These are phyloP conservation scores for Spilogale gracilis DNA, from an alignment of 2,113 vertebrate genomes.

Conservation along the genomic window DNA sequence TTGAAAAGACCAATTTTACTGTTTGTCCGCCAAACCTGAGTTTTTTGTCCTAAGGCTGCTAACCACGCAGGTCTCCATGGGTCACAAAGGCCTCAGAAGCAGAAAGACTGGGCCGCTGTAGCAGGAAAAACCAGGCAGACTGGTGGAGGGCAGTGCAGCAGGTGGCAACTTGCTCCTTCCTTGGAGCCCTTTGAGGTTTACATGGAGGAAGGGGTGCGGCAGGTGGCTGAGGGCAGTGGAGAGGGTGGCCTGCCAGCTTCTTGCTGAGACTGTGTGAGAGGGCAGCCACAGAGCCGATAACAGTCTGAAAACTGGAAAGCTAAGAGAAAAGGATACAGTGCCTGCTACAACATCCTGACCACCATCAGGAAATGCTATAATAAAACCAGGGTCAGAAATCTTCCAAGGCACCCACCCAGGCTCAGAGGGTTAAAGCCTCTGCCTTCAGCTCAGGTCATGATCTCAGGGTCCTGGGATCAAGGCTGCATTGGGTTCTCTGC, in stretches of 20 bases:
- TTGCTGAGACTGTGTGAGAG: conserved; percentile 45
- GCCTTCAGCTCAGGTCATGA: too few relatives aligned
- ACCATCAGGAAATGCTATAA: background rate
- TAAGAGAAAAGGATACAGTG: background rate
- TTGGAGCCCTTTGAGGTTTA: conserved; percentile 48
- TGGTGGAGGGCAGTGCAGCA: conserved; percentile 68
- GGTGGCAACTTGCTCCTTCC: conserved; percentile 67
- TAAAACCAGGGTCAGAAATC: background rate
- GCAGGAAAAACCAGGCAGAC: conserved; percentile 84
- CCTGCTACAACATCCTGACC: background rate
- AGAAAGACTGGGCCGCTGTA: conserved; percentile 61
- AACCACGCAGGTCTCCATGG: conserved; percentile 74
- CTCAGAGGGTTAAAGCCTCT: too few relatives aligned
- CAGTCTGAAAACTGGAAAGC: background rate
- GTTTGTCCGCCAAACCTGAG: conserved; percentile 81
- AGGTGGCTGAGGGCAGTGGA: background rate
- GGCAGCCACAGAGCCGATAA: background rate
- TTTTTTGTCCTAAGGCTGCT: conserved; percentile 69
- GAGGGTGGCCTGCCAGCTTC: background rate
- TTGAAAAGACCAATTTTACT: conserved; percentile 84
- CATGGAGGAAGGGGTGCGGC: conserved; percentile 32
- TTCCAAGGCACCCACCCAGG: background rate
- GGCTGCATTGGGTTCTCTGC: too few relatives aligned
- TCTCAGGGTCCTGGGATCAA: too few relatives aligned
- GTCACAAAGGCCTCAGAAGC: conserved; percentile 78